Base-by-base conservation (phyloP, 2,113 vertebrate species). In the Coreoperca whiteheadi region DNA sequence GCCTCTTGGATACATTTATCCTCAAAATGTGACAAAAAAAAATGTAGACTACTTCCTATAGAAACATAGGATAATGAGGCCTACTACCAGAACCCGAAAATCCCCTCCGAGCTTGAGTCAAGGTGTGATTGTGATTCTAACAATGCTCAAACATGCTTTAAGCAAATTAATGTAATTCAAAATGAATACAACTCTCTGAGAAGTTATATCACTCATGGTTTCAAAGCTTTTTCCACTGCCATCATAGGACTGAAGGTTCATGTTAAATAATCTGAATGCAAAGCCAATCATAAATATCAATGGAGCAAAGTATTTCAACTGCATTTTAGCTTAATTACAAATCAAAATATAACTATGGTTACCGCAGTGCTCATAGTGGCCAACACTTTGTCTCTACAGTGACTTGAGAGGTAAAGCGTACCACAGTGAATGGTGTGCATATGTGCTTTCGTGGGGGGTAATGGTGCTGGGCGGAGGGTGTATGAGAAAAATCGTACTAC, bases 131-230 rank as follows among this genome's bases (percentile, higher is more conserved):
- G 86, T 82, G 84, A 87, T 80, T 83, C 64, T 53, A 87, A 69
- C 15, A 66, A 82, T 77, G 77, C 80, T 82, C 87, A 86, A 84
- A 86, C 71, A 88, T 79, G 82, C 72, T 71, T 82, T 74, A 85
- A 86, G 81, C 71, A 90, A 91, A 86, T 86, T 81, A 87, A 90
- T 89, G 86, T 73, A 90, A 91, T 90, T 91, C 50, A 92, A 89
- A 86, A 91, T 66, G 74, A 89, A 88, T 72, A 85, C 79, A 89
- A 90, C 85, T 89, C 48, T 83, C 67, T 81, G 63, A 82, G 61
- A 82, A 87, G 72, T 84, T 82, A 82, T 79, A 89, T 75, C 72
- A 84, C 72, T 77, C 34, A 63, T 51, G 30, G 76, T 87, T 85
- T 88, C 64, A 70, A 79, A 87, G 57, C 16, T 63, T 83, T 81